Evolutionary conservation across 2,113 vertebrate genomes (phyloP).

Genomic region (Melanotaenia duboulayi): DNA sequence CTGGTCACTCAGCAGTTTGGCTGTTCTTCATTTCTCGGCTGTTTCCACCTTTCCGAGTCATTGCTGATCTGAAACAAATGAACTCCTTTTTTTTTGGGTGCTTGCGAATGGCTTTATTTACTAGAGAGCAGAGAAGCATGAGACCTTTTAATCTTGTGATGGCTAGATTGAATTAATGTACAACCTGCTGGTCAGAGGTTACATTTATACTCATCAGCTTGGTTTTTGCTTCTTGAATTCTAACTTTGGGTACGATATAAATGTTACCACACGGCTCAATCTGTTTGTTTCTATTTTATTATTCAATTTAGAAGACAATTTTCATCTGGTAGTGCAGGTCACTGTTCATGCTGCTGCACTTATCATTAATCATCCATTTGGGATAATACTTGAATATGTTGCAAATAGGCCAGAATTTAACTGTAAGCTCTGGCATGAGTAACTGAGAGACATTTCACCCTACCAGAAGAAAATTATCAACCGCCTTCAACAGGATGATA

Average conservation of each 20-base stretch:
- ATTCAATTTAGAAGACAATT: slow-evolving; percentile 5
- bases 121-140: slow-evolving; percentile 39
- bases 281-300: not conserved
- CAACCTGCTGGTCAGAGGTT: slow-evolving; percentile 49
- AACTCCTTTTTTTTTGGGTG: slow-evolving; percentile 35
- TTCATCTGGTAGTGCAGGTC: slow-evolving; percentile 8
- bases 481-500: slow-evolving; percentile 19
- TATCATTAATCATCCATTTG: slow-evolving; percentile 16
- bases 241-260: slow-evolving; percentile 33
- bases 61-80: slow-evolving; percentile 68
- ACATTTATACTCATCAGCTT: slow-evolving; percentile 42
- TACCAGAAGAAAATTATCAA: not conserved
- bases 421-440: not conserved
- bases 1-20: slow-evolving; percentile 72
- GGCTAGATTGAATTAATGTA: slow-evolving; percentile 53
- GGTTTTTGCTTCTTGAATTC: slow-evolving; percentile 24
- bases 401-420: not conserved
- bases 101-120: slow-evolving; percentile 61
- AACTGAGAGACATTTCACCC: slow-evolving; percentile 15
- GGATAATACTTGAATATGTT: slow-evolving; percentile 1
- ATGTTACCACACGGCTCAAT: slow-evolving; percentile 21
- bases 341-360: slow-evolving; percentile 1
- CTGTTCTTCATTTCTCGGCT: slow-evolving; percentile 67
- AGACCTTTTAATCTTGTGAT: slow-evolving; percentile 37
- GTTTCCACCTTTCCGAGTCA: slow-evolving; percentile 54